Base-by-base conservation (phyloP, 2,113 vertebrate genomes). In the Brachyhypopomus occidentalis region DNA sequence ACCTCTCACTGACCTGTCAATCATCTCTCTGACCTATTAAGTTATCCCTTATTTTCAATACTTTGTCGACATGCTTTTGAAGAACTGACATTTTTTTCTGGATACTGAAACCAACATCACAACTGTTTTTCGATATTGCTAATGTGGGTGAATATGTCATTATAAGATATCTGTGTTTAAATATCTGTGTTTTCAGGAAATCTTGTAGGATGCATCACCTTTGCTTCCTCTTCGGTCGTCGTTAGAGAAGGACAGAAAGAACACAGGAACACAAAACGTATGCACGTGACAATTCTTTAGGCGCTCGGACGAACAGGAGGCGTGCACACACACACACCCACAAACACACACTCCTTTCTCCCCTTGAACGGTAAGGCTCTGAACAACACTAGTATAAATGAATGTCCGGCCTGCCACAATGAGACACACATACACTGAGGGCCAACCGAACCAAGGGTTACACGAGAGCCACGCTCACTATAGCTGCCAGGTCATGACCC, bases 401-500 rank as follows among this genome's bases (percentile, higher is more conserved):
- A 25, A 52, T 14, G 17, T 55, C 60, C 71, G n/a, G 67, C 48
- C 25, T 59, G 60, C 60, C 5, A 9, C 41, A 9, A 9, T 9
- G 9, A 2, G 14, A 14, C 20, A 41, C 9, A 41, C 41, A 41
- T 4, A 6, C 41, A 9, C 41, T 9, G 41, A 41, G 5, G 41
- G 41, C 41, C 9, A 9, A 9, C 41, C 41, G 9, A 9, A 41
- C 41, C 41, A 2, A 41, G 5, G 41, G 9, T 41, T 41, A 41
- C 41, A 41, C 41, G 5, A 41, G 41, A 41, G 41, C 41, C 41
- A 52, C 45, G 45, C 52, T 36, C 17, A 34, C 45, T 67, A 78
- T 86, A 86, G 85, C 82, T 86, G 85, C 85, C 85, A 62, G 36
- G n/a, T 79, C 63, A 84, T 52, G 27, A 82, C 72, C 64, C 22